Percentiles rank a stretch among this genome's conserved stretches.
Evolutionary conservation across 2,113 vertebrate species (phyloP).

Genomic region (Halcyon senegalensis): DNA sequence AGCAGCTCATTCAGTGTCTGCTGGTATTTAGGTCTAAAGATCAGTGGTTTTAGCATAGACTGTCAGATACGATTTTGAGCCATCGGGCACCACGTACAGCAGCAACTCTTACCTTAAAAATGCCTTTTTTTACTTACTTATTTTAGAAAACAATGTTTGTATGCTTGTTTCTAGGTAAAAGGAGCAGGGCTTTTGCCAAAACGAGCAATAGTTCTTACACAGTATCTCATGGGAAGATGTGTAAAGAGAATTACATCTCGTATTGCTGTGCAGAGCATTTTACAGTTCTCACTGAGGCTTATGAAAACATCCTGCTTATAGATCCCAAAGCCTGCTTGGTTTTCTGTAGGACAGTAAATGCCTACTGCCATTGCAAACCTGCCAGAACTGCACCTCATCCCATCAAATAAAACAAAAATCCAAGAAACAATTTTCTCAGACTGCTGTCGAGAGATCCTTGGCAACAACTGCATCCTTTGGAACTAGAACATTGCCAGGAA

Average conservation of each 20-base stretch:
- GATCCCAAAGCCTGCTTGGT: neutral
- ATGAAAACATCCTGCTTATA: neutral
- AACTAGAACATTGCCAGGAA: neutral
- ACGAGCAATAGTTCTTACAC: neutral
- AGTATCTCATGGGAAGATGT: neutral
- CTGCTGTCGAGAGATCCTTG: neutral
- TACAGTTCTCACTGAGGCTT: neutral
- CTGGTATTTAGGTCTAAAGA: neutral
- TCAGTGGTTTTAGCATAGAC: constrained; percentile 15
- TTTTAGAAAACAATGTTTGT: neutral
- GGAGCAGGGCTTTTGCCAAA: neutral
- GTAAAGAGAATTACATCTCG: neutral
- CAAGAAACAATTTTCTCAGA: neutral
- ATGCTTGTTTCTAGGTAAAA: neutral
- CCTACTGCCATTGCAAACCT: neutral
- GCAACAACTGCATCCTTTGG: neutral
- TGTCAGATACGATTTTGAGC: neutral
- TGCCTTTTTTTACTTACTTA: neutral
- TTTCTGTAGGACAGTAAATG: neutral
- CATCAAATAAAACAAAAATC: neutral
- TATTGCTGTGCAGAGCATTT: neutral
- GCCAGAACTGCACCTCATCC: neutral
- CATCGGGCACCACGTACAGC: neutral
- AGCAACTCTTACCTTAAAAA: neutral
- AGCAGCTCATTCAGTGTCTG: neutral